These are phyloP conservation scores for Theretra japonica DNA, from an alignment of 2,888 invertebrate species.

Conservation along the genomic window DNA sequence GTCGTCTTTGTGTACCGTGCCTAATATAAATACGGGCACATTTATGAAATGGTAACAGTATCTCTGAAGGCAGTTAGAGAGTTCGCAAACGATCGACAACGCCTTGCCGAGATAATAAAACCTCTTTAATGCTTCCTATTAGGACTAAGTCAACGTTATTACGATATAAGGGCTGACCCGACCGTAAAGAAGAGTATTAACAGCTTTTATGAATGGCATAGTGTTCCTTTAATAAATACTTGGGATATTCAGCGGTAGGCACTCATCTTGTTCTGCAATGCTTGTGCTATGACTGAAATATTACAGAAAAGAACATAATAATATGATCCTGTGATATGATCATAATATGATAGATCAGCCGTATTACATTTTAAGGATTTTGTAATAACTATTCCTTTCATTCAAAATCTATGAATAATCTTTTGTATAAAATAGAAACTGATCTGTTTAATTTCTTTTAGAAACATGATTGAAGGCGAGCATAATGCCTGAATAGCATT, in stretches of 20 bases:
- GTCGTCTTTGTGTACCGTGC: not conserved
- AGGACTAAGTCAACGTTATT: constrained; percentile 33
- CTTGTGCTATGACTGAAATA: too few species aligned
- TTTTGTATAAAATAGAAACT: too few species aligned
- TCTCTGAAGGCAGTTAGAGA: constrained; percentile 50
- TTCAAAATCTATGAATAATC: too few species aligned
- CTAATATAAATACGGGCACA: constrained; percentile 9
- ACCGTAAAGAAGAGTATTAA: constrained; percentile 31
- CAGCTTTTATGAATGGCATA: constrained; percentile 27
- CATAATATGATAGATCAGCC: too few species aligned
- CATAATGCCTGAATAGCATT: too few species aligned
- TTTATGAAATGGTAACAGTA: constrained; percentile 9
- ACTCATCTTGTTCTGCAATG: too few species aligned
- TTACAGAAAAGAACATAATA: too few species aligned
- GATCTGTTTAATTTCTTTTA: too few species aligned
- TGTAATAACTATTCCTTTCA: too few species aligned
- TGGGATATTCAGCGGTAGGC: constrained; percentile 5
- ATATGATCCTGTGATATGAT: too few species aligned
- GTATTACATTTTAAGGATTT: too few species aligned
- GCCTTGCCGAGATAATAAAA: constrained; percentile 63
- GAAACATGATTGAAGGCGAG: too few species aligned
- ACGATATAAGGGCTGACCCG: constrained; percentile 27
- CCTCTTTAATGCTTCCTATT: constrained; percentile 39
- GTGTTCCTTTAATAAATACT: constrained; percentile 2
- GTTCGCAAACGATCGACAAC: constrained; percentile 55